Evolutionary conservation across 2,113 vertebrate species (phyloP).

Genomic region (Macaca nemestrina): DNA sequence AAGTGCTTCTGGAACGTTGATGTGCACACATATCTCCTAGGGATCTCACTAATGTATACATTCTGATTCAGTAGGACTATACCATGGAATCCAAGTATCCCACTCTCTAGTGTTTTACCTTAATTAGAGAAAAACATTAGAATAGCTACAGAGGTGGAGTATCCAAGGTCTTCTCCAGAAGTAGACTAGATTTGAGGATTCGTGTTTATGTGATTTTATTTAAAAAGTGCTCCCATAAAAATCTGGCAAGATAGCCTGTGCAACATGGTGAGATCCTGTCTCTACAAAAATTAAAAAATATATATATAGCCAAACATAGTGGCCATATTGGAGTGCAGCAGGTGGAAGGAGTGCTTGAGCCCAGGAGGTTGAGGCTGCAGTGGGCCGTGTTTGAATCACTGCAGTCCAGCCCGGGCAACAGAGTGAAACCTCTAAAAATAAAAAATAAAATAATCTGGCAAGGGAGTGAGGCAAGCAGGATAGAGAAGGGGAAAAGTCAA

Average conservation of each 20-base stretch:
- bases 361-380: no score
- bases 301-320: no score
- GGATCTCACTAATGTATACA: neutral
- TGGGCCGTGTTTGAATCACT: no score
- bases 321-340: no score
- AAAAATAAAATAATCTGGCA: neutral
- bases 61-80: neutral
- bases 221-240: neutral
- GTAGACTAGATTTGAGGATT: neutral
- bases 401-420: no score
- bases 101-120: neutral
- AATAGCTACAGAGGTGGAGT: neutral
- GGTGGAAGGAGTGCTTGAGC: no score
- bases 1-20: neutral
- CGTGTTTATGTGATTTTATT: neutral
- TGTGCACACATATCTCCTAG: neutral
- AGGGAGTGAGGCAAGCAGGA: neutral
- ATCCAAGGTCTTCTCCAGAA: neutral
- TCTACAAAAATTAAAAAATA: no score
- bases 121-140: neutral
- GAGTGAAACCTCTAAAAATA: no score
- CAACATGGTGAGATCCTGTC: no score
- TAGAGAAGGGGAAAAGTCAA: neutral
- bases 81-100: neutral
- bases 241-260: neutral